These are phyloP conservation scores for Isaurus tuberculatus DNA, from an alignment of 92 coral and sea anemone genomes.

Conservation along the genomic window DNA sequence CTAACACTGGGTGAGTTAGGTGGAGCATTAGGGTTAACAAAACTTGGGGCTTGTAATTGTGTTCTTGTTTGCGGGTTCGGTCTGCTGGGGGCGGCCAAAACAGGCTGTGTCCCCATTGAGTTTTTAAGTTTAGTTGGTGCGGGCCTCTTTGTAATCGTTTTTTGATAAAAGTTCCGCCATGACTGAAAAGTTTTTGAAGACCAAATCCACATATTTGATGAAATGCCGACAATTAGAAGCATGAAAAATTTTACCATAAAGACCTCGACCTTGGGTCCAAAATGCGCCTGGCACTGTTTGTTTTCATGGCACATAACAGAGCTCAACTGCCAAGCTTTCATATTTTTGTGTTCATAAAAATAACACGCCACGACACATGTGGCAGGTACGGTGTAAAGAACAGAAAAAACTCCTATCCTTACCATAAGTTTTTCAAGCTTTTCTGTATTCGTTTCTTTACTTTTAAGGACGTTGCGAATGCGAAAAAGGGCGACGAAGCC, in stretches of 20 bases:
- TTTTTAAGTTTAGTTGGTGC: constrained; percentile 37
- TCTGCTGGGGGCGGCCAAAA: background rate
- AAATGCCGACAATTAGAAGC: constrained; percentile 91
- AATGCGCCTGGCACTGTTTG: constrained; percentile 61
- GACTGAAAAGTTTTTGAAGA: constrained; percentile 91
- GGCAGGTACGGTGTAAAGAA: constrained; percentile 94
- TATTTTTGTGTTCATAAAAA: constrained; percentile 90
- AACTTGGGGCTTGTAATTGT: constrained; percentile 16
- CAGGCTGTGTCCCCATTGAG: constrained; percentile 30
- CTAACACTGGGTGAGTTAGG: constrained; percentile 43
- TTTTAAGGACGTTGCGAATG: constrained; percentile 91
- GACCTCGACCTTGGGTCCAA: constrained; percentile 88
- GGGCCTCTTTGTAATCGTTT: constrained; percentile 59
- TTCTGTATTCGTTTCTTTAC: constrained; percentile 93
- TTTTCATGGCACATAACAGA: constrained; percentile 73
- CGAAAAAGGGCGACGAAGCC: constrained; percentile 96
- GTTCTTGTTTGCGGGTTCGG: constrained; percentile 30
- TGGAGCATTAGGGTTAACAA: constrained; percentile 5
- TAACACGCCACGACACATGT: constrained; percentile 91
- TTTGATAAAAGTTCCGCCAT: constrained; percentile 84
- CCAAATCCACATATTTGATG: constrained; percentile 99
- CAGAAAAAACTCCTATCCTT: constrained; percentile 94
- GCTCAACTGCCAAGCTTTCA: constrained; percentile 77
- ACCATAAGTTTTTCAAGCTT: constrained; percentile 96
- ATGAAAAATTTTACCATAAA: constrained; percentile 92